Percentiles rank a stretch among this genome's conserved stretches.
phyloP scores from a whole-genome alignment of 2,113 vertebrate species.

The Tragelaphus scriptus region DNA sequence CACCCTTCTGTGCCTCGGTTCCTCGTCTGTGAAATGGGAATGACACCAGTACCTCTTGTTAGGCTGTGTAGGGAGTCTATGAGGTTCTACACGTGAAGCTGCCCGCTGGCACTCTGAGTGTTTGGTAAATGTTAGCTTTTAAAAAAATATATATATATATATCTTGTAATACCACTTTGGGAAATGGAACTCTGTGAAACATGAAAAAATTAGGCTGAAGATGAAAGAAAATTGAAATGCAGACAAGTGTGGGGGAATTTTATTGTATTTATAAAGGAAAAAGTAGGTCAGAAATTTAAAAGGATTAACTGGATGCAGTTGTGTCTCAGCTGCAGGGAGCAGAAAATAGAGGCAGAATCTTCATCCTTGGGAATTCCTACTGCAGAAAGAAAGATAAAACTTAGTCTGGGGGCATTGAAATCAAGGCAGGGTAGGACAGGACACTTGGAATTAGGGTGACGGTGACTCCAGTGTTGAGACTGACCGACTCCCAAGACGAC shows the following conservation, averaged over 20 bases:
- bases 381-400: constrained; percentile 44
- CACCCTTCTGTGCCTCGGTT: background rate
- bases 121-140: background rate
- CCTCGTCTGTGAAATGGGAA: background rate
- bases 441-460: background rate
- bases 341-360: constrained; percentile 43
- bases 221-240: constrained; percentile 38
- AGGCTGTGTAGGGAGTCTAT: background rate
- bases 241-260: constrained; percentile 37
- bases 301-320: background rate
- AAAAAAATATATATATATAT: no score
- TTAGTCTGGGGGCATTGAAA: background rate
- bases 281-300: background rate
- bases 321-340: constrained; percentile 23
- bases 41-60: background rate
- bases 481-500: background rate
- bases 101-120: background rate
- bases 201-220: background rate
- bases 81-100: background rate
- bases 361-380: constrained; percentile 68
- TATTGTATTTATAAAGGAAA: constrained; percentile 55
- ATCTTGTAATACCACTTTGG: background rate
- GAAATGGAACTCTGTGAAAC: constrained; percentile 10
- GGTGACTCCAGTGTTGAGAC: background rate
- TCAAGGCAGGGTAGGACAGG: background rate